Evolutionary conservation across 30 jellyfish, hydroid and myxozoan genomes (phyloP).

Genomic region (Sanderia malayensis): DNA sequence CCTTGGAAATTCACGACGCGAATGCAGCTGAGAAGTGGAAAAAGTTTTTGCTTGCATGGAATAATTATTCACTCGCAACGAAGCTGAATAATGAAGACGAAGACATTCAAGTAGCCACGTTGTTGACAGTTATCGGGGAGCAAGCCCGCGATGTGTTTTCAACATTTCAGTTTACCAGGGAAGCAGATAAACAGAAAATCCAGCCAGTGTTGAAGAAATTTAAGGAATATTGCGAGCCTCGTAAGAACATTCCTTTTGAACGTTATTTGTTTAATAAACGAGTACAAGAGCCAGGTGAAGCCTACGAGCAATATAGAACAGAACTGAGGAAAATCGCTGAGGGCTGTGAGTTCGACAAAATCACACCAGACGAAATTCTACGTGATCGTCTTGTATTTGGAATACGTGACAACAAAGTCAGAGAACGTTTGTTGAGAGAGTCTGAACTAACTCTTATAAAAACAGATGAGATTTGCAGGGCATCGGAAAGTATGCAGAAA

Average conservation of each 20-base stretch:
- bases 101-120: slow-evolving; percentile 25
- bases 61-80: slow-evolving; percentile 20
- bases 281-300: slow-evolving; percentile 24
- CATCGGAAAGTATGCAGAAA: slow-evolving; percentile 18
- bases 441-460: slow-evolving; percentile 19
- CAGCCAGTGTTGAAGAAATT: slow-evolving; percentile 26
- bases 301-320: slow-evolving; percentile 16
- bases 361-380: slow-evolving; percentile 9
- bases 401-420: slow-evolving; percentile 5
- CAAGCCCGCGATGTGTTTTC: slow-evolving; percentile 25
- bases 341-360: slow-evolving; percentile 12
- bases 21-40: slow-evolving; percentile 4
- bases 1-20: slow-evolving; percentile 6
- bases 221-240: slow-evolving; percentile 28
- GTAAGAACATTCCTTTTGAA: slow-evolving; percentile 21
- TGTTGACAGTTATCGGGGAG: slow-evolving; percentile 25
- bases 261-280: slow-evolving; percentile 10
- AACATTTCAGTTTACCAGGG: slow-evolving; percentile 24
- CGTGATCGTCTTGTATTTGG: slow-evolving; percentile 36
- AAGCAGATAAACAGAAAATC: slow-evolving; percentile 29
- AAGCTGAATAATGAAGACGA: slow-evolving; percentile 15
- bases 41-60: slow-evolving; percentile 1
- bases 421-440: slow-evolving; percentile 33
- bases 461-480: slow-evolving; percentile 22
- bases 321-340: slow-evolving; percentile 9